phyloP scores from a whole-genome alignment of 2,888 invertebrate species.

The Eremobia ochroleuca region DNA sequence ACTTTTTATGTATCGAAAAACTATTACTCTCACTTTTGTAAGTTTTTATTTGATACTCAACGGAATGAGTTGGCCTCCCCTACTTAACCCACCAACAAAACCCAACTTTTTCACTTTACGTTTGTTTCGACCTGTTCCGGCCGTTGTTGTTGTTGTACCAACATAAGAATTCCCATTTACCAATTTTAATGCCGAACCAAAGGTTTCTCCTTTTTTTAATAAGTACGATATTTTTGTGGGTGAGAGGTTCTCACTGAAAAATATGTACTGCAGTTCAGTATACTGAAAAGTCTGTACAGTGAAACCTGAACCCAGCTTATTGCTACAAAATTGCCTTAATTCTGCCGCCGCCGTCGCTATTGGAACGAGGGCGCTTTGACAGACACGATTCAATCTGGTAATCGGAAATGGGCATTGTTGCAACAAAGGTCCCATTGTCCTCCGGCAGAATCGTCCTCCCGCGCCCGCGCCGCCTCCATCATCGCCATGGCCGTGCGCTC shows the following conservation, averaged over 20 bases:
- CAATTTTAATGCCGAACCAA: conserved; percentile 34
- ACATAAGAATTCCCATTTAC: conserved; percentile 36
- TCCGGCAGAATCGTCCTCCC: conserved; percentile 64
- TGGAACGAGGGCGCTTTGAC: conserved; percentile 84
- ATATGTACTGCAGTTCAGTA: conserved; percentile 14
- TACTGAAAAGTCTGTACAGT: neutral
- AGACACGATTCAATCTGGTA: conserved; percentile 89
- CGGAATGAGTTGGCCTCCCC: conserved; percentile 41
- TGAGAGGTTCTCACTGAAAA: neutral
- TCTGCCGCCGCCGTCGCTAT: conserved; percentile 74
- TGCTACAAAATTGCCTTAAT: conserved; percentile 46
- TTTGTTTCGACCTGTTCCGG: conserved; percentile 45
- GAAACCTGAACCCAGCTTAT: conserved; percentile 10
- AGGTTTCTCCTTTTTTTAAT: conserved; percentile 34
- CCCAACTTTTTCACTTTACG: conserved; percentile 53
- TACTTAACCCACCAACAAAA: conserved; percentile 38
- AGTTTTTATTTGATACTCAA: conserved; percentile 55
- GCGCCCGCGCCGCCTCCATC: conserved; percentile 64
- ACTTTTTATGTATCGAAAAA: conserved; percentile 56
- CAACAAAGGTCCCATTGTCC: conserved; percentile 89
- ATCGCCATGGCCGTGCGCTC: conserved; percentile 37
- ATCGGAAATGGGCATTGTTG: conserved; percentile 90
- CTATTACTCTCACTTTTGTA: conserved; percentile 52
- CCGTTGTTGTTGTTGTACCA: conserved; percentile 41
- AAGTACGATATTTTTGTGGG: conserved; percentile 22